A percentile compares a stretch with the other conserved stretches of the same genome.
Conservation (phyloP, 2,888 invertebrate species). For the Drosophila dives region DNA sequence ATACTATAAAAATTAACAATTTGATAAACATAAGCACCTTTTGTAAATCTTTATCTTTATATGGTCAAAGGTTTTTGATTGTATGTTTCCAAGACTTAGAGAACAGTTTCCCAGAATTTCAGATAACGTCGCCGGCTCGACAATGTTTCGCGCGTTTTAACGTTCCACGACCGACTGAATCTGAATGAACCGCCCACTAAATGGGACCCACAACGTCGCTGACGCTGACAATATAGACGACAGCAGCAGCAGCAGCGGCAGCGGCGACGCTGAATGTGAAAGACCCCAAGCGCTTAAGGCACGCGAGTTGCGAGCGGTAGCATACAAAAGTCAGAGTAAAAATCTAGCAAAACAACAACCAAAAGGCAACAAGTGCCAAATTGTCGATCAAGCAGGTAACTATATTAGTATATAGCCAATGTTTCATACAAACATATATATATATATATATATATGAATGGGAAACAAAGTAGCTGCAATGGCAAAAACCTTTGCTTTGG, state of each 20-base stretch:
- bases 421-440: conserved; percentile 1
- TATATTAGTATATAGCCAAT: conserved; percentile 13
- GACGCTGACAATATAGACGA: conserved; percentile 20
- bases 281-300: conserved; percentile 53
- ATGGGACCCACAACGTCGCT: conserved; percentile 44
- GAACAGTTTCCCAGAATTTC: conserved; percentile 27
- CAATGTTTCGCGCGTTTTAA: conserved; percentile 60
- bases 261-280: conserved; percentile 40
- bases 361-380: conserved; percentile 57
- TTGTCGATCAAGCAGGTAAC: conserved; percentile 65
- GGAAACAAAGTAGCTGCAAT: conserved; percentile 3
- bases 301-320: conserved; percentile 71
- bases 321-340: conserved; percentile 49
- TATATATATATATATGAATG: conserved; percentile 24
- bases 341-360: conserved; percentile 24
- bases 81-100: conserved; percentile 5
- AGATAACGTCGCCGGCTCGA: conserved; percentile 42
- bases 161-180: conserved; percentile 66
- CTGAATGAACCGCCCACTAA: conserved; percentile 60
- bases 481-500: conserved; percentile 10
- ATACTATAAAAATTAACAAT: background rate
- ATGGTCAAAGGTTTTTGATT: conserved; percentile 16
- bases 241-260: conserved; percentile 8
- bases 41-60: conserved; percentile 5
- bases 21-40: conserved; percentile 3